Conservation (phyloP, 2,797 vertebrate species). For the Enoplosus armatus region DNA sequence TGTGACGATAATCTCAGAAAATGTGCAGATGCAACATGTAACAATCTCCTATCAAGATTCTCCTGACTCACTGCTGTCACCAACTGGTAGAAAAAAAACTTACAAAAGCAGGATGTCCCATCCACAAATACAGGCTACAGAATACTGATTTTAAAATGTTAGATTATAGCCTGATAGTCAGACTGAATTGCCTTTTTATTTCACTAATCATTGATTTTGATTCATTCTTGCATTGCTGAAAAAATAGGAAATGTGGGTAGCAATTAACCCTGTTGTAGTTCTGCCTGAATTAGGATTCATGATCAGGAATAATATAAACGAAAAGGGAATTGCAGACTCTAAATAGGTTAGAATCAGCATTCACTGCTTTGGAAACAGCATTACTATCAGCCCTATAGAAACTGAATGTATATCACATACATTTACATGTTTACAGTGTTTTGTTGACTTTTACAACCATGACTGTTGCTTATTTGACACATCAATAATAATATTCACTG, state of each 20-base stretch:
- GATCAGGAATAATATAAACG: not conserved
- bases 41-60: not conserved
- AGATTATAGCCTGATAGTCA: not conserved
- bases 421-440: not conserved
- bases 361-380: not conserved
- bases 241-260: not conserved
- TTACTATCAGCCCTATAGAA: not conserved
- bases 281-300: not conserved
- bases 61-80: constrained; percentile 53
- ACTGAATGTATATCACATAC: too few species aligned
- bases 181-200: not conserved
- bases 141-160: not conserved
- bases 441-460: not conserved
- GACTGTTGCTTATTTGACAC: not conserved
- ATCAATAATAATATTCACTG: not conserved
- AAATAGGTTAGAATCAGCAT: not conserved
- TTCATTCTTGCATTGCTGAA: not conserved
- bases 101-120: constrained; percentile 6
- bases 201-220: not conserved
- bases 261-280: not conserved
- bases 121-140: not conserved
- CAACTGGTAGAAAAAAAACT: constrained; percentile 26
- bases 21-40: too few species aligned
- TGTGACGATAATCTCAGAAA: not conserved
- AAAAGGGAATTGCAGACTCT: not conserved